A percentile compares a stretch with the other conserved stretches of the same genome.
Conservation (phyloP, 2,113 vertebrate genomes). For the Sinocyclocheilus anshuiensis region DNA sequence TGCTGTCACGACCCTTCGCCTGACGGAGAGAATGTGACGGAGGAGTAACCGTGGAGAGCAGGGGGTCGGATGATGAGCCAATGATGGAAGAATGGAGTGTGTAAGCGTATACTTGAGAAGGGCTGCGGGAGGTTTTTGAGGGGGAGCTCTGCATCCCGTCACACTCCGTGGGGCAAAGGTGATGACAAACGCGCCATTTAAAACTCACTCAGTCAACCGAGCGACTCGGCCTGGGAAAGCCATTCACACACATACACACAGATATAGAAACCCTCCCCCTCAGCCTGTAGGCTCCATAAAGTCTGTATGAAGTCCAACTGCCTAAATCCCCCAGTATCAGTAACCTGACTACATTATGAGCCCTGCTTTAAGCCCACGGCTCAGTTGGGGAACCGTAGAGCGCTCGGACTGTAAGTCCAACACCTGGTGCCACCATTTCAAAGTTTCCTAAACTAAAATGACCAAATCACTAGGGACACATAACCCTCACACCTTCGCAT, state of each 20-base stretch:
- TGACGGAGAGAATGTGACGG: constrained; percentile 26
- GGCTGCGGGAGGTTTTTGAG: constrained; percentile 40
- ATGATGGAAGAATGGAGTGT: constrained; percentile 36
- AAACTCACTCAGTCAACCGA: constrained; percentile 61
- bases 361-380: constrained; percentile 5
- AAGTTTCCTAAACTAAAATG: background rate
- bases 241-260: constrained; percentile 24
- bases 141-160: constrained; percentile 50
- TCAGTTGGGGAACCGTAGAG: background rate
- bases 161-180: constrained; percentile 55
- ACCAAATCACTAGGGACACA: constrained; percentile 3
- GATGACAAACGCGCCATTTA: constrained; percentile 68
- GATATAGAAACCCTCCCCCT: constrained; percentile 14
- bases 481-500: background rate
- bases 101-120: constrained; percentile 10
- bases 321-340: constrained; percentile 54
- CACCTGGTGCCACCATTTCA: constrained; percentile 22
- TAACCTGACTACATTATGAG: constrained; percentile 45
- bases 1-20: background rate
- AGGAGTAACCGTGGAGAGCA: constrained; percentile 12
- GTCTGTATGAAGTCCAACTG: constrained; percentile 50
- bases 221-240: constrained; percentile 55
- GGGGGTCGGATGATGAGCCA: constrained; percentile 25
- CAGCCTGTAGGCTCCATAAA: constrained; percentile 54
- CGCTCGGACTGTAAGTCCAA: background rate